Base-by-base conservation (phyloP, 2,113 vertebrate genomes). In the Lutjanus erythropterus region DNA sequence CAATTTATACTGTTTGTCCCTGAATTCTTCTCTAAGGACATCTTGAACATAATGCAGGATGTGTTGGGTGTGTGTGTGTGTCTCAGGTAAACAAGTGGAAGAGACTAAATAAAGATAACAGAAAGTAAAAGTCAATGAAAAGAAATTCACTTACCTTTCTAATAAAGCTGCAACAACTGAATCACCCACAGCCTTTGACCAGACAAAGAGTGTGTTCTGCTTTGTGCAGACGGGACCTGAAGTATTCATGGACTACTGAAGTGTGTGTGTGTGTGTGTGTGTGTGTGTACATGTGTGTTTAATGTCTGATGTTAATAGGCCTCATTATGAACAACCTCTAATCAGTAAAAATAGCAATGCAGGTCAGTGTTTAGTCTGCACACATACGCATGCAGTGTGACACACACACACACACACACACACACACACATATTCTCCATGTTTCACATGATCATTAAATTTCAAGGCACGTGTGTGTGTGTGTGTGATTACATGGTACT, bases 311-410 rank as follows among this genome's bases (percentile, higher is more conserved):
- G 83, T 89, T 91, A 92, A 87, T 75, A 73, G 78, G 75, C 78
- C 78, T 85, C 83, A 83, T 91, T 90, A 90, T 71, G 78, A 76
- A 68, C 69, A 78, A 73, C 75, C 86, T 90, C 83, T 89, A 93
- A 94, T 92, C 90, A 93, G 91, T 82, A 84, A 85, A 88, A 92
- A 84, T 71, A 84, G 81, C 86, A 89, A 59, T 85, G 81, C 75
- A 52, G 76, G 66, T 73, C 81, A 74, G 37, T 90, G 89, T 94
- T 92, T 91, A 92, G 89, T 91, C 88, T 92, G 19, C 73, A 50
- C 55, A 76, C 59, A 87, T 81, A 88, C 35, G 1, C 61, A 79
- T 46, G n/a, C 21, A 44, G 47, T 7, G 14, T 19, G 18, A 15
- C 50, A 27, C 50, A 52, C 46, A 59, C 84, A 68, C 53, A 81